Base-by-base conservation (phyloP, 2,113 vertebrate genomes). In the Lophius piscatorius region DNA sequence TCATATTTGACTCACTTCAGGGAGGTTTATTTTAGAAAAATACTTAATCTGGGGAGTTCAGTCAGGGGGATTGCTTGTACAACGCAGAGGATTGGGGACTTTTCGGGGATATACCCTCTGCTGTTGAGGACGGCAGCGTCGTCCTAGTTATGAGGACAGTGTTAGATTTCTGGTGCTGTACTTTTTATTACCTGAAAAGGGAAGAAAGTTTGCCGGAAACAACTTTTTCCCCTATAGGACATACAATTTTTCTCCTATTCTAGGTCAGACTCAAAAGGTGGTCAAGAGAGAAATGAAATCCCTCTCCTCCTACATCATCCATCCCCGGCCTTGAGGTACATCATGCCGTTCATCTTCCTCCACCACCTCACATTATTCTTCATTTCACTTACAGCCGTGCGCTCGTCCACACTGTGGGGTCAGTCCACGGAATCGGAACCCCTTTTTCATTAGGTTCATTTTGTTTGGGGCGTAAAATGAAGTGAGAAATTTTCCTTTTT, bases 191-290 rank as follows among this genome's bases (percentile, higher is more conserved):
- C 64, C 35, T 55, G 34, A 16, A 40, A 1, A 4, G 31, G 41
- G 22, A 39, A 38, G 29, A 56, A n/a, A n/a, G n/a, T n/a, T n/a
- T n/a, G n/a, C n/a, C n/a, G n/a, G 35, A 44, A 51, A 64, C 16
- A 60, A 34, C 14, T 68, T 54, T 23, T 12, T 56, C 14, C 38
- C 20, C 13, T 20, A 8, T 24, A 45, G 44, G 21, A 36, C 16
- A 47, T 51, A 26, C 48, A 17, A 55, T 73, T 74, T 73, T 54
- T 76, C 56, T 70, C 63, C 20, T 47, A 41, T 84, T 84, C 69
- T 79, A 77, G 74, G 80, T 79, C 82, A 77, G 33, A 51, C 59
- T 63, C 44, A 72, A 81, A 78, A 80, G 29, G 47, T 75, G 66
- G 73, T 79, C 75, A 79, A 62, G 52, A 76, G 64, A 80, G 75